Evolutionary conservation across 2,113 vertebrate genomes (phyloP).

Genomic region (Hoplias malabaricus): DNA sequence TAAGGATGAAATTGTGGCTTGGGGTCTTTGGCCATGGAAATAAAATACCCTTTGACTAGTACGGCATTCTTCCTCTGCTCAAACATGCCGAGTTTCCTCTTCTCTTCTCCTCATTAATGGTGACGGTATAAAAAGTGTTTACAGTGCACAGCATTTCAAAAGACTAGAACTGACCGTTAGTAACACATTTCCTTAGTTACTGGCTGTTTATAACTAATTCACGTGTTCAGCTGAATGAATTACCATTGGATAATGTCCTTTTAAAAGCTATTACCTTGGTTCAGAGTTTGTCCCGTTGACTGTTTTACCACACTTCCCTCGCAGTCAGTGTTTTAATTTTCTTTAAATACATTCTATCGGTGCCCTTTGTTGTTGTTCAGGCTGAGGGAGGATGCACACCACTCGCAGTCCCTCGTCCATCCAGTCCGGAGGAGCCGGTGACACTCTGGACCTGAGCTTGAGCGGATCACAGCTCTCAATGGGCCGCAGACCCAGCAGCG

Average conservation of each 20-base stretch:
- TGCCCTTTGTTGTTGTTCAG: background rate
- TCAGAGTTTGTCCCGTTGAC: too few relatives aligned
- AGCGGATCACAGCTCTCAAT: slow-evolving; percentile 77
- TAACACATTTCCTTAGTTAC: too few relatives aligned
- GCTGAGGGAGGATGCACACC: slow-evolving; percentile 78
- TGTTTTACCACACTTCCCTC: background rate
- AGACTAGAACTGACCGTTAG: background rate
- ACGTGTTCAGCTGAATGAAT: too few relatives aligned
- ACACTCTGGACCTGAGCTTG: slow-evolving; percentile 76
- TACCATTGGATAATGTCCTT: too few relatives aligned
- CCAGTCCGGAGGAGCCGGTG: slow-evolving; percentile 51
- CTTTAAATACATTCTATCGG: background rate
- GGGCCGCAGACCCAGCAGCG: slow-evolving; percentile 79
- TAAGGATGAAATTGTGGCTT: background rate
- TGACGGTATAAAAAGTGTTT: background rate
- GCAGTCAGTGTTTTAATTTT: background rate
- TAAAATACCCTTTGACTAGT: background rate
- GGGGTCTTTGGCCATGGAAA: background rate
- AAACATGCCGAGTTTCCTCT: background rate
- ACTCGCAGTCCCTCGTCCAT: slow-evolving; percentile 71
- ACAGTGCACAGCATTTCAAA: background rate
- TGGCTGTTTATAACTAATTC: too few relatives aligned
- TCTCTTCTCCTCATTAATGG: background rate
- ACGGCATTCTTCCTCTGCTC: background rate
- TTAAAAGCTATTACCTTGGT: too few relatives aligned